Percentiles rank a stretch among this genome's conserved stretches.
phyloP scores from a whole-genome alignment of 2,113 vertebrate species.

The Peromyscus maniculatus region DNA sequence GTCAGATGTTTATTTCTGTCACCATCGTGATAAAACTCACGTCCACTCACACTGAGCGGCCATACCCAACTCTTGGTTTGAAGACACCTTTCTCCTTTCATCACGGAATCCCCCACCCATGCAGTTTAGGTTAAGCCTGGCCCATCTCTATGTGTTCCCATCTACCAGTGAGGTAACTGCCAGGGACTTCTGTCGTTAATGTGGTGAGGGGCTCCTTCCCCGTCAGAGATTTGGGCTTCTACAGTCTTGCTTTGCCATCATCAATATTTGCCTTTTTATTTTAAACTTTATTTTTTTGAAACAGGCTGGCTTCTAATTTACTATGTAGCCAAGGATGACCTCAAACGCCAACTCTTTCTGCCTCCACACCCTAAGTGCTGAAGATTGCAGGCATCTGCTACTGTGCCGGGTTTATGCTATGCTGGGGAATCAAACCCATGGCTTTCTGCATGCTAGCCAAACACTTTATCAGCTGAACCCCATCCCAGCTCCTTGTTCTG shows the following conservation, averaged over 20 bases:
- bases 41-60: not conserved
- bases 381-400: not conserved
- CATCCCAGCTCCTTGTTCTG: not conserved
- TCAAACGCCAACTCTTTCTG: not conserved
- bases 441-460: not conserved
- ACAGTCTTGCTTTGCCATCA: not conserved
- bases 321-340: not conserved
- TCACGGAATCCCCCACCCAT: not conserved
- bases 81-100: not conserved
- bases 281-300: not conserved
- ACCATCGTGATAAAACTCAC: not conserved
- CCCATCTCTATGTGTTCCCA: not conserved
- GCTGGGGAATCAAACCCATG: not conserved
- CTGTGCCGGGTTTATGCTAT: not conserved
- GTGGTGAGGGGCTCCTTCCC: not conserved
- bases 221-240: not conserved
- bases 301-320: not conserved
- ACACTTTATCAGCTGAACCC: too few species aligned
- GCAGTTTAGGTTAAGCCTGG: not conserved
- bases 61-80: not conserved
- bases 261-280: not conserved
- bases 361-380: not conserved
- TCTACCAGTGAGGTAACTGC: not conserved
- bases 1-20: not conserved
- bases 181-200: not conserved